Evolutionary conservation across 2,888 invertebrate genomes (phyloP).

Genomic region (Conistra vaccinii): DNA sequence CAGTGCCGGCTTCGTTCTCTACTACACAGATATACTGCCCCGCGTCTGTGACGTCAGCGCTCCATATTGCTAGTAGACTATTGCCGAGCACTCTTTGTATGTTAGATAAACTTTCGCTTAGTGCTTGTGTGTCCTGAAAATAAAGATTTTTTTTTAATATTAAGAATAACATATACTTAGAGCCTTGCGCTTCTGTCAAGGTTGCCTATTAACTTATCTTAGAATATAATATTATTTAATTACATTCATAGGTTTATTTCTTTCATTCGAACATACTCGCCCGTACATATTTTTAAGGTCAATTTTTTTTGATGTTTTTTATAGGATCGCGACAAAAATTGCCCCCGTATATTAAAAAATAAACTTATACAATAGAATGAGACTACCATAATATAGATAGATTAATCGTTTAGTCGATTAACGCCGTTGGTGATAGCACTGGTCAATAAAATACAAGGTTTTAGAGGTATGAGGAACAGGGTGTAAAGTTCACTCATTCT

Average conservation of each 20-base stretch:
- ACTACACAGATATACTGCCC: constrained; percentile 91
- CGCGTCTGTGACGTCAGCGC: constrained; percentile 84
- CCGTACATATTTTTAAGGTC: background rate
- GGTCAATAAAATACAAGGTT: background rate
- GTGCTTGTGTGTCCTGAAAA: constrained; percentile 79
- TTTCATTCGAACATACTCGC: background rate
- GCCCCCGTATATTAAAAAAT: background rate
- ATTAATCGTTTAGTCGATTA: background rate
- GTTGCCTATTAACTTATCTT: no score
- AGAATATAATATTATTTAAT: no score
- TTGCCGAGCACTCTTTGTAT: constrained; percentile 81
- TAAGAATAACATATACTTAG: background rate
- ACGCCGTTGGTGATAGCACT: background rate
- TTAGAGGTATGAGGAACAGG: no score
- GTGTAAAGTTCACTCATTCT: no score
- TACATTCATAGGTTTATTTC: no score
- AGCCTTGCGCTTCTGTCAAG: no score
- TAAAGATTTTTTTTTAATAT: background rate
- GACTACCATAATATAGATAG: background rate
- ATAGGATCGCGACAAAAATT: background rate
- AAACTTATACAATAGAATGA: background rate
- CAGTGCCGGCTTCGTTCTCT: constrained; percentile 88
- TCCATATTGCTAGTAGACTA: constrained; percentile 84
- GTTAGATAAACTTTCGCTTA: constrained; percentile 73
- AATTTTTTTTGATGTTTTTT: no score